Evolutionary conservation across 2,888 invertebrate species (phyloP).

Genomic region (Diaphora mendica): DNA sequence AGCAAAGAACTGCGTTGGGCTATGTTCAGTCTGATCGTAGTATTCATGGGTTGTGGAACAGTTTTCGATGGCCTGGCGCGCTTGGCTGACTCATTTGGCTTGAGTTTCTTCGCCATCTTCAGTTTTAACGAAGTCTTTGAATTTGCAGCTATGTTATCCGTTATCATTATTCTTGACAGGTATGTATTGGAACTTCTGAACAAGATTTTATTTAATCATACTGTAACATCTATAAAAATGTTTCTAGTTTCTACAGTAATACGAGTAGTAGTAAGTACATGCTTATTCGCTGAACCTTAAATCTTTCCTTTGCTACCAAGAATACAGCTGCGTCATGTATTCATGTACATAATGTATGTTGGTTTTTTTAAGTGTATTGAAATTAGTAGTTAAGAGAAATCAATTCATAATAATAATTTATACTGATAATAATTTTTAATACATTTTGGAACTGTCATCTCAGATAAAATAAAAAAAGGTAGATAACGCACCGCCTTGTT

Average conservation of each 20-base stretch:
- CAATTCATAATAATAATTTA: too few relatives aligned
- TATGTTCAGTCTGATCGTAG: constrained; percentile 40
- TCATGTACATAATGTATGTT: too few relatives aligned
- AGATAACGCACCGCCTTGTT: too few relatives aligned
- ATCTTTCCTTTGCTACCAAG: too few relatives aligned
- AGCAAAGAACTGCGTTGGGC: constrained; percentile 10
- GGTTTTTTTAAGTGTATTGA: too few relatives aligned
- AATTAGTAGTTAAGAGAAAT: too few relatives aligned
- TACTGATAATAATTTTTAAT: too few relatives aligned
- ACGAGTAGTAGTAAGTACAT: not conserved
- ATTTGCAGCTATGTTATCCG: constrained; percentile 54
- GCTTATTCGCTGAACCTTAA: not conserved
- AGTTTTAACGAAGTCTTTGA: constrained; percentile 66
- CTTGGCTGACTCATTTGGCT: constrained; percentile 68
- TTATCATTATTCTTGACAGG: constrained; percentile 21
- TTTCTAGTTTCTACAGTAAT: not conserved
- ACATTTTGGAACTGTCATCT: too few relatives aligned
- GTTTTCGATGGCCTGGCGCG: constrained; percentile 68
- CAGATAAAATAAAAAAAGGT: too few relatives aligned
- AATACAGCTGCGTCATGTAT: too few relatives aligned
- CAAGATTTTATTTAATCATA: not conserved
- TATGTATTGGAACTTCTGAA: not conserved
- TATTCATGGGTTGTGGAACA: constrained; percentile 61
- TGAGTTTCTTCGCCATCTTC: constrained; percentile 69
- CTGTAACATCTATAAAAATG: not conserved